Evolutionary conservation across 2,888 invertebrate genomes (phyloP), one percentile per base, ranked within the genome.

Genomic region (Orthosia gracilis): DNA sequence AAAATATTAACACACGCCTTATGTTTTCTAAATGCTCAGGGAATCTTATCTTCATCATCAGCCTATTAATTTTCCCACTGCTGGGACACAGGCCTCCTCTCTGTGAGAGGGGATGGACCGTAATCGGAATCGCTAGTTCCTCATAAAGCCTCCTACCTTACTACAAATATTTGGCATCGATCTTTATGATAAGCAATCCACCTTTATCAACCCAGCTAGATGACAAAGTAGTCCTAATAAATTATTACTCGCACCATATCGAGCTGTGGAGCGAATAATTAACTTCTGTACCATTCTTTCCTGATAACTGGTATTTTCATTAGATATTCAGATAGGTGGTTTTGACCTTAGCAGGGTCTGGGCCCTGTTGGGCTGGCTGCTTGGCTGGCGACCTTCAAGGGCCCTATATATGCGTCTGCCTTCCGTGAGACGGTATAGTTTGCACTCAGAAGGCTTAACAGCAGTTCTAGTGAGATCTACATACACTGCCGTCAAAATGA

Each of bases 381-480:
- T 54, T 47, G 79, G 77, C 91, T 90, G 82, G 91, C 84, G 94
- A 91, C 96, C 96, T 96, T 96, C 95, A 91, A 84, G 85, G 23
- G 84, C 84, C 85, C 79, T 95, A 95, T 96, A 96, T 94, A 96
- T 91, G 91, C 89, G 86, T 79, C 85, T 79, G 88, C 89, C 91
- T 92, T 93, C 94, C 90, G 91, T 87, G 87, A 91, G 86, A 87
- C 86, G 77, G 89, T 86, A 95, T 92, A 96, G 96, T 96, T 94
- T 94, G 93, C 95, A 92, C 93, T 93, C 69, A 90, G 95, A 95
- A 95, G 95, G 95, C 95, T 91, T 85, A 65, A 79, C 77, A 92
- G 96, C 96, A 96, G 95, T 96, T 96, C 95, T 94, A 91, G 94
- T 95, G 94, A 93, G 89, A 94, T 91, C 91, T 92, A 85, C 89